Evolutionary conservation across 2,888 invertebrate genomes (phyloP).

Genomic region (Tineola bisselliella): DNA sequence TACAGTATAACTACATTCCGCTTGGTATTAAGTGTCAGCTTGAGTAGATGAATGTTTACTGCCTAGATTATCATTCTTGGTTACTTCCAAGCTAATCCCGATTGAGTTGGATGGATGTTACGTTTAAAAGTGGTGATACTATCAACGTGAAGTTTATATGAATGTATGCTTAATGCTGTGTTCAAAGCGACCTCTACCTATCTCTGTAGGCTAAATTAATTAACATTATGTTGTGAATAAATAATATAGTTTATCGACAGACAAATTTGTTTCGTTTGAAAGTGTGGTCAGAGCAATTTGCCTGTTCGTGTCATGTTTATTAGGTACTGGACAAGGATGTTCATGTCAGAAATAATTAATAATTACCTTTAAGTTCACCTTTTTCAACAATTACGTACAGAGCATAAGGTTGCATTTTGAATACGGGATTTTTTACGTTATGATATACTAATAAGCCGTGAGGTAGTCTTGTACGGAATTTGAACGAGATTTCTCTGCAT

Average conservation of each 20-base stretch:
- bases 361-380: slow-evolving; percentile 79
- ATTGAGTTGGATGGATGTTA: too few species aligned
- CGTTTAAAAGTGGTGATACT: too few species aligned
- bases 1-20: too few species aligned
- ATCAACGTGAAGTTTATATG: too few species aligned
- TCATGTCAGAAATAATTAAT: neutral
- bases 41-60: too few species aligned
- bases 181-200: too few species aligned
- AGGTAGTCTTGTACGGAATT: slow-evolving; percentile 86
- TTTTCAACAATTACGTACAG: slow-evolving; percentile 92
- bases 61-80: too few species aligned
- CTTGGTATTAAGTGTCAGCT: too few species aligned
- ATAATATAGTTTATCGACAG: too few species aligned
- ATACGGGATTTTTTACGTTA: slow-evolving; percentile 87
- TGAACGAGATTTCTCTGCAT: slow-evolving; percentile 88
- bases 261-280: neutral
- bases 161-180: too few species aligned
- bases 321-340: neutral
- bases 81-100: too few species aligned
- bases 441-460: slow-evolving; percentile 90
- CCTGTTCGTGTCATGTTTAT: neutral
- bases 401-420: slow-evolving; percentile 86
- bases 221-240: neutral
- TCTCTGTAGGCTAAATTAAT: too few species aligned
- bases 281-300: neutral